Base-by-base conservation (phyloP, 2,113 vertebrate genomes). In the Collichthys lucidus region DNA sequence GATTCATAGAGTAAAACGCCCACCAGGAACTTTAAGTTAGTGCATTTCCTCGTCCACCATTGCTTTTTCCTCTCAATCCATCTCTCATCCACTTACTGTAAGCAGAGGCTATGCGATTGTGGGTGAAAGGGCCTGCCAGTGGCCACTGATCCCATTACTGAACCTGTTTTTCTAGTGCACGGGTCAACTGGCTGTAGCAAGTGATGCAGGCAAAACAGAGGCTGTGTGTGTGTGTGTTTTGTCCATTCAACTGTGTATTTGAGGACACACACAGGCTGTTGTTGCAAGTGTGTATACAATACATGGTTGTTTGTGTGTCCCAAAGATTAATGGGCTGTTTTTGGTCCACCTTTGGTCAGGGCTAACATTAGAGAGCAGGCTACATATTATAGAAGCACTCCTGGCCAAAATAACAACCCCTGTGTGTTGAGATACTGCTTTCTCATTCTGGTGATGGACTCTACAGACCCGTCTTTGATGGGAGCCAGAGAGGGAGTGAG, bases 131-230 rank as follows among this genome's bases (percentile, higher is more conserved):
- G 67, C 72, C 79, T 61, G 79, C 81, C 77, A 75, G 73, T 82
- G 65, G 82, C 81, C 73, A 88, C 86, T 91, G 86, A 92, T 89
- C 90, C 88, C 84, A 93, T 92, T 90, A 91, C 85, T 69, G 84
- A 89, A 88, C 83, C 85, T 79, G 89, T 85, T 89, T 88, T 82
- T 57, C 85, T 72, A 79, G 83, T 72, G 88, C 77, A 56, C 69
- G 71, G 88, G 90, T 94, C 90, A 92, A 92, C 63, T 65, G 77
- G 83, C 75, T 84, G 70, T 50, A 82, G 75, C 78, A 77, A 80
- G 85, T n/a, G 68, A 84, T 71, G 87, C 87, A 83, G 67, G 56
- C 62, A 75, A 83, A 63, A 63, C 68, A 62, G 63, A 40, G 8
- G 62, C 74, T 50, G 40, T 85, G 57, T 44, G 57, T 44, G 69